phyloP scores from a whole-genome alignment of 53 echinoderm and acorn worm species.

The Paracentrotus lividus region DNA sequence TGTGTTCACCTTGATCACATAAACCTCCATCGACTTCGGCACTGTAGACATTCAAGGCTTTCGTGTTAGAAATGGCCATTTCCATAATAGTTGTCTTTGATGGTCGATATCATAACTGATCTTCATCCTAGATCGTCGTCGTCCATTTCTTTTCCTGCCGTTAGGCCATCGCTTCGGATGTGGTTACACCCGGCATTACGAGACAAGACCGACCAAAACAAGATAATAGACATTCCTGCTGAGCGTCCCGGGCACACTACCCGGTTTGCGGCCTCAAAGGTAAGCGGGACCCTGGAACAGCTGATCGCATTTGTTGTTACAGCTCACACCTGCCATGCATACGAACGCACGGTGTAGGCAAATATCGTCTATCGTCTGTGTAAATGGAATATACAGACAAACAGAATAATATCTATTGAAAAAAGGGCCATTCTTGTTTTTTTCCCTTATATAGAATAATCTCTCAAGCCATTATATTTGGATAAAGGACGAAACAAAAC shows the following conservation, averaged over 20 bases:
- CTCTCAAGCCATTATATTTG: too few relatives aligned
- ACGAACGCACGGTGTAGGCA: background rate
- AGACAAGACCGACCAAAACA: background rate
- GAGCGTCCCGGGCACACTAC: background rate
- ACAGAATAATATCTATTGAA: too few relatives aligned
- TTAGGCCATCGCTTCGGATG: slow-evolving; percentile 9
- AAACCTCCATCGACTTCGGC: slow-evolving; percentile 4
- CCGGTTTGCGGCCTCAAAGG: background rate
- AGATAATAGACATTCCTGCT: background rate
- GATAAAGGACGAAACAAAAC: too few relatives aligned
- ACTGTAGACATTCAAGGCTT: background rate
- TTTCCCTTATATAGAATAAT: too few relatives aligned
- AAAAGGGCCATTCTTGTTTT: too few relatives aligned
- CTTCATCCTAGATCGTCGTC: background rate
- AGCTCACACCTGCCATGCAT: slow-evolving; percentile 20
- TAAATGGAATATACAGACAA: too few relatives aligned
- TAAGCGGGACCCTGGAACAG: too few relatives aligned
- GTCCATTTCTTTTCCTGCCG: background rate
- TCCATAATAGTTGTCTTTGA: background rate
- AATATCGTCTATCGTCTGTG: too few relatives aligned
- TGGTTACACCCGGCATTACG: slow-evolving; percentile 32
- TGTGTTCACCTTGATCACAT: background rate
- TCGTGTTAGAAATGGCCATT: background rate
- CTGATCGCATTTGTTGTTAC: slow-evolving; percentile 9
- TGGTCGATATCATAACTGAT: background rate